Evolutionary conservation across 2,797 vertebrate species (phyloP), one percentile per base, ranked within the genome.

Genomic region (Thaleichthys pacificus): DNA sequence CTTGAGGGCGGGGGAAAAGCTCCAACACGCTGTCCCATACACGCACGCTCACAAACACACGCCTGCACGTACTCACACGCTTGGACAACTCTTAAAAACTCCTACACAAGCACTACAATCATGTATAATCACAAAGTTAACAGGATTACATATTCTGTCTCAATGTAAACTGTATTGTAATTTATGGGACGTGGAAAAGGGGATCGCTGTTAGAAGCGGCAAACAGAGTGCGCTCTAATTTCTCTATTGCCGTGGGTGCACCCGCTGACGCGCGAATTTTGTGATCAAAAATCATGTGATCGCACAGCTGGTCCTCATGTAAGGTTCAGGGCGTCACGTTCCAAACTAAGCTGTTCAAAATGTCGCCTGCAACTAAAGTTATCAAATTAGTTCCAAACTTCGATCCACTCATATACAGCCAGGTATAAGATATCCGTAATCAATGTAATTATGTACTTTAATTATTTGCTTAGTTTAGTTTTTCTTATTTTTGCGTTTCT

Each of bases 271-370:
- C 12, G 19, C n/a, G 9, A 47, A 47, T 47, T 47, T 47, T 12
- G 42, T 47, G 9, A 47, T 24, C 22, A 14, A 51, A 66, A 21
- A 51, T 56, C 65, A 26, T 47, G 42, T 66, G 65, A 66, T 22
- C 42, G 47, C 65, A 47, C 65, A 66, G 22, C 15, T 42, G 64
- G 47, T 66, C 22, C 42, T 66, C 47, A 21, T 7, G 17, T 12
- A 21, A 64, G 24, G 22, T 22, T 21, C 14, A 21, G 12, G 8
- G 32, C 30, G 65, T 66, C 22, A 66, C 42, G 15, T 66, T 51
- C 42, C 65, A 17, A 6, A 66, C 19, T 47, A 11, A 24, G 47
- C 65, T 66, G 47, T 66, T 42, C 24, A 51, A 49, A 47, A 66
- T 49, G 47, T 15, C 49, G 65, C 65, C 65, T 66, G 38, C 15